Base-by-base conservation (phyloP, 1,140 invertebrate genomes). In the Drosophila repleta region DNA sequence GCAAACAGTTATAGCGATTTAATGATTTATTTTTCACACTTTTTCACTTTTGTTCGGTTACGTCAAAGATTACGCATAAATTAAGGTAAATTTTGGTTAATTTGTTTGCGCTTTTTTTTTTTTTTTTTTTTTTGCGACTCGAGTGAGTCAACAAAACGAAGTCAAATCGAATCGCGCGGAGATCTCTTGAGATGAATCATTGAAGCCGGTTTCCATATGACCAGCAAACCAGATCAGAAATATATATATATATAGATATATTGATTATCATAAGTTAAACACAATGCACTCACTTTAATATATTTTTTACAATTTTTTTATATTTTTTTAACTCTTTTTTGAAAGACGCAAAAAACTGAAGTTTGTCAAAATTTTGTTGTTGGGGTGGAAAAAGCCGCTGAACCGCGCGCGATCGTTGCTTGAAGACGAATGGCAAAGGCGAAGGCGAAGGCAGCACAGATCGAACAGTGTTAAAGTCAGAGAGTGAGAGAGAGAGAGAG, bases 381-480 rank as follows among this genome's bases (percentile, higher is more conserved):
- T 35, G 32, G 11, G 11, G 32, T 3, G 18, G 15, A n/a, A 24
- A 26, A 52, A 51, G 24, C 15, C 58, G 52, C 49, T 56, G 35
- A 79, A 76, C 82, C 78, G 82, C 60, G 68, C 83, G 82, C 83
- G 83, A 66, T 87, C 83, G 76, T 67, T 82, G 79, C 75, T 76
- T 83, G 74, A 57, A 74, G 60, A 76, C 74, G 79, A 87, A 81
- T 82, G 80, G 26, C 29, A 32, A 45, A 58, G 53, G 68, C 61
- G 32, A 72, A 62, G 72, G 35, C 68, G 62, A 75, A 75, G 62
- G 68, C 62, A n/a, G 15, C 57, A 58, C 57, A 58, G 63, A 72
- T 74, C 65, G 62, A n/a, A n/a, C 53, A 29, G 45, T 53, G 46
- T 46, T 58, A 43, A 74, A 69, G 74, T 76, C 64, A 60, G 57